Percentiles rank a stretch among this genome's conserved stretches.
Conservation (phyloP, 2,113 vertebrate species). For the Ramphastos sulfuratus region DNA sequence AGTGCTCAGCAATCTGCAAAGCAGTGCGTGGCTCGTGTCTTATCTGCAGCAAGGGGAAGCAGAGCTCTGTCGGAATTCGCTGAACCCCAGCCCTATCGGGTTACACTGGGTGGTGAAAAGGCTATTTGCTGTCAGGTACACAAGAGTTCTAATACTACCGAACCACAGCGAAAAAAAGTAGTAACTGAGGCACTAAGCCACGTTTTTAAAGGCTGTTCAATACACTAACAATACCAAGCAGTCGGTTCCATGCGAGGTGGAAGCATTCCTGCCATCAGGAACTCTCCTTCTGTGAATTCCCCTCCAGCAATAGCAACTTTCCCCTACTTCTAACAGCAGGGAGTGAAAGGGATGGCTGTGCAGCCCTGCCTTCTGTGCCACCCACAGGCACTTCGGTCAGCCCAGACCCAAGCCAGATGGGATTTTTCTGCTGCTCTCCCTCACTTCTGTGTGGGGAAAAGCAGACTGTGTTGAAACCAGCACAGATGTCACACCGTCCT, state of each 20-base stretch:
- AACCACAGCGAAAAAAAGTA: neutral
- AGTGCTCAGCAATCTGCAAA: constrained; percentile 23
- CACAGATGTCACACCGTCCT: no score
- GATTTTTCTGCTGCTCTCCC: no score
- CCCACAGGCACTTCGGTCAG: neutral
- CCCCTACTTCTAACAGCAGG: neutral
- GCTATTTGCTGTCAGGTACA: neutral
- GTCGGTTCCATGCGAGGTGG: neutral
- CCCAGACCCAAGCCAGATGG: no score
- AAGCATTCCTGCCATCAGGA: neutral
- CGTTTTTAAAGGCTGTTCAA: neutral
- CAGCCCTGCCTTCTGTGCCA: neutral
- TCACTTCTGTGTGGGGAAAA: no score
- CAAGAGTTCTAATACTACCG: neutral
- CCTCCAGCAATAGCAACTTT: neutral
- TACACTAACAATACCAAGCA: neutral
- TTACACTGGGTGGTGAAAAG: neutral
- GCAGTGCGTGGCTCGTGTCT: neutral
- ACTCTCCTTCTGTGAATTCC: neutral
- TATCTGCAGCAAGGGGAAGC: constrained; percentile 7
- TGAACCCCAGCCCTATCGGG: neutral
- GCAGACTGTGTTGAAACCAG: no score
- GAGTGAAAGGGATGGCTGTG: neutral
- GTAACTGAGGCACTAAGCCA: neutral
- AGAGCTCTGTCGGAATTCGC: constrained; percentile 10